Conservation (phyloP, 2,113 vertebrate species). For the Brachyhypopomus occidentalis region DNA sequence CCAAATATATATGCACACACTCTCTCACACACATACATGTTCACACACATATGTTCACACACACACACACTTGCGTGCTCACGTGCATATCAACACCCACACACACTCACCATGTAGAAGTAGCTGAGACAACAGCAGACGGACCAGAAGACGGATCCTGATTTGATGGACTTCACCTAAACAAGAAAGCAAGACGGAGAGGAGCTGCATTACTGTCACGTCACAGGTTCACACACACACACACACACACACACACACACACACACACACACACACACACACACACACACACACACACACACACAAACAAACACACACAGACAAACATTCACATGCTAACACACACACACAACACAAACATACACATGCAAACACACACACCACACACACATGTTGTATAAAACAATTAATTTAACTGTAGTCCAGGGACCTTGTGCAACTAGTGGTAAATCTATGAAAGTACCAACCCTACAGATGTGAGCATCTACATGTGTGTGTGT, state of each 20-base stretch:
- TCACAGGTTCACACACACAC: neutral
- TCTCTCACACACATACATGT: too few relatives aligned
- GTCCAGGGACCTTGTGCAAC: neutral
- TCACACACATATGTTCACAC: constrained; percentile 6
- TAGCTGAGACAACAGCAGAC: constrained; percentile 96
- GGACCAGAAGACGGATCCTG: constrained; percentile 94
- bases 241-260: neutral
- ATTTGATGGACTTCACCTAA: constrained; percentile 97
- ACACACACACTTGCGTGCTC: constrained; percentile 4
- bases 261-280: constrained; percentile 29
- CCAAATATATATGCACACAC: too few relatives aligned
- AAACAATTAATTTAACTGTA: constrained; percentile 10
- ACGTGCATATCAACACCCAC: constrained; percentile 16
- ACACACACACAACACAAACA: too few relatives aligned
- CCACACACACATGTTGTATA: too few relatives aligned
- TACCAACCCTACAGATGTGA: neutral
- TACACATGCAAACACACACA: neutral
- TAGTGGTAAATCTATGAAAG: neutral
- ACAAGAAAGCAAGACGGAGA: constrained; percentile 48
- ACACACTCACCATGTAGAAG: constrained; percentile 93
- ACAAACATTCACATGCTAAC: too few relatives aligned
- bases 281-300: too few relatives aligned
- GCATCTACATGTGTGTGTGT: too few relatives aligned
- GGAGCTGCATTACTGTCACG: constrained; percentile 11
- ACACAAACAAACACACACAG: too few relatives aligned